Evolutionary conservation across 2,888 invertebrate species (phyloP).

Genomic region (Pyrgus malvae): DNA sequence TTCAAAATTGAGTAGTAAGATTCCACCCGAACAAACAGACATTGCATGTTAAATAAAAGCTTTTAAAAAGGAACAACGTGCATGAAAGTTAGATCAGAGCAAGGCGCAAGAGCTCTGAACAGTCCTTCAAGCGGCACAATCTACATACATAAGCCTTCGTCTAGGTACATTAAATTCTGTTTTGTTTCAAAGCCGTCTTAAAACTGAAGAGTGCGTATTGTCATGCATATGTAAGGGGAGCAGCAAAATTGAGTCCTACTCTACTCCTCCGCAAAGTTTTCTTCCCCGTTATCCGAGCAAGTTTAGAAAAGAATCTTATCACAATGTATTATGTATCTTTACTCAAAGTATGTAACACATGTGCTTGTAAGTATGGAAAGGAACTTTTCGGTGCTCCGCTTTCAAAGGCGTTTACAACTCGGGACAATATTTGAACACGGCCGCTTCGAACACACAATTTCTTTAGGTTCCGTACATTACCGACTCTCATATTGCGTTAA

Average conservation of each 20-base stretch:
- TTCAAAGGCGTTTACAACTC: conserved; percentile 44
- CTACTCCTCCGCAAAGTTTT: neutral
- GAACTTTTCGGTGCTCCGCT: conserved; percentile 10
- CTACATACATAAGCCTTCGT: conserved; percentile 14
- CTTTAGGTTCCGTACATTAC: conserved; percentile 8
- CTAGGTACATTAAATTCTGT: conserved; percentile 22
- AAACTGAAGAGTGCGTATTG: conserved; percentile 8
- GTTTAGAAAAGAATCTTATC: neutral
- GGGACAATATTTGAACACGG: conserved; percentile 52
- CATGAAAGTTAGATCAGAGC: conserved; percentile 6
- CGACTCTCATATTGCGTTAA: neutral
- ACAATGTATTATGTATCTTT: neutral
- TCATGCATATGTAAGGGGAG: neutral
- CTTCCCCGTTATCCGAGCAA: neutral
- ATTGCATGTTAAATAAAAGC: no score
- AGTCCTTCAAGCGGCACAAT: conserved; percentile 13
- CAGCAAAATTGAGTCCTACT: conserved; percentile 1
- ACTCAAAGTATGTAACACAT: conserved; percentile 2
- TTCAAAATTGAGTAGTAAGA: neutral
- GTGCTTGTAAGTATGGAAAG: neutral
- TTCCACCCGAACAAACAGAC: neutral
- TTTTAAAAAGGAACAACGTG: conserved; percentile 3
- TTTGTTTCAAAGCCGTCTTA: conserved; percentile 20
- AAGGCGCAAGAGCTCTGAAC: conserved; percentile 13
- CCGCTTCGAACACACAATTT: conserved; percentile 10